Conservation (phyloP, 2,888 invertebrate genomes). For the Acanthoscelides obtectus region DNA sequence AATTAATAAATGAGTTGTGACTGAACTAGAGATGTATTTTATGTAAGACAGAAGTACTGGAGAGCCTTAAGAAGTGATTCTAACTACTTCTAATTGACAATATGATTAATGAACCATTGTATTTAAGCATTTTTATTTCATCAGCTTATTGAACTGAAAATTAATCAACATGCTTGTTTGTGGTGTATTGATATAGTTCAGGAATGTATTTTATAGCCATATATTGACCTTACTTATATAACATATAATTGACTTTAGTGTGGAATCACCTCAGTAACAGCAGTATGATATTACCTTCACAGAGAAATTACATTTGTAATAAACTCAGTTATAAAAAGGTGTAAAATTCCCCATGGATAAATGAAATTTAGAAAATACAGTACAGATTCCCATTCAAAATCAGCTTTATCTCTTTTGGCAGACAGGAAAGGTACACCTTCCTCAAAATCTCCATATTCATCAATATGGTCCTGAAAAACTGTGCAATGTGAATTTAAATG, state of each 20-base stretch:
- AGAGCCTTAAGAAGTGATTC: too few species aligned
- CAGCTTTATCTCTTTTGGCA: constrained; percentile 60
- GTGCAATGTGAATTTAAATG: too few species aligned
- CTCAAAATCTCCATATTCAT: constrained; percentile 51
- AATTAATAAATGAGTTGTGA: too few species aligned
- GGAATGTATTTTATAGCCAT: neutral
- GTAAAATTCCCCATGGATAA: constrained; percentile 54
- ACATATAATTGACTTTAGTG: neutral
- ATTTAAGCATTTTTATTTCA: too few species aligned
- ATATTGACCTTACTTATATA: neutral
- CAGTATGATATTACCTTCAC: constrained; percentile 17
- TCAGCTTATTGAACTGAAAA: too few species aligned
- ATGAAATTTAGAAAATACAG: constrained; percentile 52
- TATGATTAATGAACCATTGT: too few species aligned
- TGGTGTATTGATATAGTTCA: neutral
- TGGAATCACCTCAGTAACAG: neutral
- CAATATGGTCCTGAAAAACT: constrained; percentile 46
- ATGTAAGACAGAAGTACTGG: too few species aligned
- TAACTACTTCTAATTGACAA: too few species aligned
- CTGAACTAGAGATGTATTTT: too few species aligned
- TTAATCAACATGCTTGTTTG: neutral
- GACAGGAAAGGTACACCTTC: constrained; percentile 55
- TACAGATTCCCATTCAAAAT: constrained; percentile 69
- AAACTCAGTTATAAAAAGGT: constrained; percentile 54
- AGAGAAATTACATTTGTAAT: constrained; percentile 37